phyloP scores from a whole-genome alignment of 2,797 vertebrate genomes.

The Micropoecilia bifurca region DNA sequence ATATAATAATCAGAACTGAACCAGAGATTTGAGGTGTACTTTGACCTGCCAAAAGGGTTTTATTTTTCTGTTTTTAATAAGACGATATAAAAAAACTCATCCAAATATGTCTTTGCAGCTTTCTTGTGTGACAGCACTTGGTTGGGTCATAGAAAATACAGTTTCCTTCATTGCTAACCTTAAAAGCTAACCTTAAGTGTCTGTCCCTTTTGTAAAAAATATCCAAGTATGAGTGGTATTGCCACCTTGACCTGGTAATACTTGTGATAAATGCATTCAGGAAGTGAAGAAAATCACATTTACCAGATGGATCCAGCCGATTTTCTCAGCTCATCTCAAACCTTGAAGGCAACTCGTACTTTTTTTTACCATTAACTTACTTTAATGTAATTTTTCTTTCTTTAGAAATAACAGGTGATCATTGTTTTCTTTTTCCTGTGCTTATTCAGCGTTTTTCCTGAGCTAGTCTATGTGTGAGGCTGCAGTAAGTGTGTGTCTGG shows the following conservation, averaged over 20 bases:
- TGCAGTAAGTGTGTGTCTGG: not conserved
- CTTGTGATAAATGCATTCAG: not conserved
- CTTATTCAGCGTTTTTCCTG: not conserved
- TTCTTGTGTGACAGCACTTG: not conserved
- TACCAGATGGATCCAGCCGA: not conserved
- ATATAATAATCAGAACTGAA: not conserved
- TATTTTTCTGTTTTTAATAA: not conserved
- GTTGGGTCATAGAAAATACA: not conserved
- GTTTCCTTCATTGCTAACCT: not conserved
- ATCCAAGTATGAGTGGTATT: not conserved
- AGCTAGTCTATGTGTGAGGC: not conserved
- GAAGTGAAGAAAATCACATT: not conserved
- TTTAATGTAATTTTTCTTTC: not conserved
- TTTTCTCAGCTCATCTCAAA: not conserved
- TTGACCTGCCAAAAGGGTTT: not conserved
- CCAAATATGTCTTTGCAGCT: not conserved
- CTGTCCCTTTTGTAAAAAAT: not conserved
- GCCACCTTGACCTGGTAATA: not conserved
- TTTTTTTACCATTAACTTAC: not conserved
- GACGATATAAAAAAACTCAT: not conserved
- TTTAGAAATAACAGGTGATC: not conserved
- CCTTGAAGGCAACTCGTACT: not conserved
- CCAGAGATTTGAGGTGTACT: not conserved
- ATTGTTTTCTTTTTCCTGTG: not conserved
- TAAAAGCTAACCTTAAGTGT: not conserved